Percentiles rank a stretch among this genome's conserved stretches.
Conservation (phyloP, 2,113 vertebrate species). For the Hemicordylus capensis region DNA sequence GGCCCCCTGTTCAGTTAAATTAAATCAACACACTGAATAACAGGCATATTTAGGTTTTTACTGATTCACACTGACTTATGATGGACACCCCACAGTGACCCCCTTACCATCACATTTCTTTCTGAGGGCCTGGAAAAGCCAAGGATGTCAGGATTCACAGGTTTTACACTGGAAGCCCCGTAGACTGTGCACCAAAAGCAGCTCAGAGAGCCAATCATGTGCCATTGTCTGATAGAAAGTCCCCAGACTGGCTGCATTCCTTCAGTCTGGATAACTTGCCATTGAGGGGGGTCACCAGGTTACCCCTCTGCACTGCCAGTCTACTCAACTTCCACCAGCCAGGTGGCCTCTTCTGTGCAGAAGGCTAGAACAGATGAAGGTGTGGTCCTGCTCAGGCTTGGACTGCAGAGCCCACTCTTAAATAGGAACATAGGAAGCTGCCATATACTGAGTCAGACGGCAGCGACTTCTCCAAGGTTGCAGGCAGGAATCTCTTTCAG, state of each 20-base stretch:
- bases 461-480: too few relatives aligned
- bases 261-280: not conserved
- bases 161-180: too few relatives aligned
- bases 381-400: not conserved
- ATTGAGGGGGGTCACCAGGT: not conserved
- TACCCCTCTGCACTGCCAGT: not conserved
- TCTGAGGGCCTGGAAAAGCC: not conserved
- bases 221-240: not conserved
- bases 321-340: not conserved
- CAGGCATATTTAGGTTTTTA: not conserved
- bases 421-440: too few relatives aligned
- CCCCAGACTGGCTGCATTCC: not conserved
- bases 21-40: not conserved
- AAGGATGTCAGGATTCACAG: not conserved
- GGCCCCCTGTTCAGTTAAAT: not conserved
- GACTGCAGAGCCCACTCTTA: not conserved
- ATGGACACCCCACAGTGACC: not conserved
- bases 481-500: too few relatives aligned
- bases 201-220: not conserved
- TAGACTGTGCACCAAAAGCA: not conserved
- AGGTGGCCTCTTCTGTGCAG: not conserved
- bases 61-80: too few relatives aligned
- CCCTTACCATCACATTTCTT: not conserved
- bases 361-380: not conserved
- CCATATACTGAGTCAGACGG: too few relatives aligned